Evolutionary conservation across 2,888 invertebrate genomes (phyloP).

Genomic region (Diaprepes abbreviatus): DNA sequence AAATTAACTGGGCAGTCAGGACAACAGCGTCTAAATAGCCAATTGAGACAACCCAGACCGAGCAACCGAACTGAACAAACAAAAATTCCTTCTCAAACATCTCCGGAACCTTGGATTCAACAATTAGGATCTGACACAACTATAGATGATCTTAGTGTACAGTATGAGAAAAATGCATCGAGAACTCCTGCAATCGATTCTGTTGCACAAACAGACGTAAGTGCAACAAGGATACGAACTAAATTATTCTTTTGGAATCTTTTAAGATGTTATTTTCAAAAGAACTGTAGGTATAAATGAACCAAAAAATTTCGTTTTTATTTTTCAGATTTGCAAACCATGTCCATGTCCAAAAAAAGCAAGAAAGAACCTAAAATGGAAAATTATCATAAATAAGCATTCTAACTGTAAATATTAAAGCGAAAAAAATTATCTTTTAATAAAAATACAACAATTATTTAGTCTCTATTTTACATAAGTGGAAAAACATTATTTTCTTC

Average conservation of each 20-base stretch:
- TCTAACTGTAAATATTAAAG: conserved; percentile 33
- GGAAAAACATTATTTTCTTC: no score
- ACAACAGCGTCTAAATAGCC: background rate
- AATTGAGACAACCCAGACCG: background rate
- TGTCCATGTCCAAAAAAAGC: conserved; percentile 19
- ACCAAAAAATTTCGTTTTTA: no score
- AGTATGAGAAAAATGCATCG: background rate
- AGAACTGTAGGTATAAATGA: no score
- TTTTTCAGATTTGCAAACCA: conserved; percentile 40
- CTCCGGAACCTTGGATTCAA: background rate
- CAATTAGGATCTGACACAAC: conserved; percentile 4
- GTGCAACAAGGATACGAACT: no score
- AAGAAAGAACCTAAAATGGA: conserved; percentile 53
- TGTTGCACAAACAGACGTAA: conserved; percentile 42
- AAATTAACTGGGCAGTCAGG: background rate
- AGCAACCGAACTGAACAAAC: background rate
- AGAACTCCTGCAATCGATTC: conserved; percentile 19
- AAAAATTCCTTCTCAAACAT: background rate
- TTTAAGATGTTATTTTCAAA: no score
- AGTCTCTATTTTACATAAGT: no score
- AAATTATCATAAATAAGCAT: conserved; percentile 55
- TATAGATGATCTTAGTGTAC: conserved; percentile 1
- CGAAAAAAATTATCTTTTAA: no score
- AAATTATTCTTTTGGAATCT: no score
- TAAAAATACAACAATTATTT: no score